These are phyloP conservation scores for Balaeniceps rex DNA, from an alignment of 2,113 vertebrate species.

Conservation along the genomic window DNA sequence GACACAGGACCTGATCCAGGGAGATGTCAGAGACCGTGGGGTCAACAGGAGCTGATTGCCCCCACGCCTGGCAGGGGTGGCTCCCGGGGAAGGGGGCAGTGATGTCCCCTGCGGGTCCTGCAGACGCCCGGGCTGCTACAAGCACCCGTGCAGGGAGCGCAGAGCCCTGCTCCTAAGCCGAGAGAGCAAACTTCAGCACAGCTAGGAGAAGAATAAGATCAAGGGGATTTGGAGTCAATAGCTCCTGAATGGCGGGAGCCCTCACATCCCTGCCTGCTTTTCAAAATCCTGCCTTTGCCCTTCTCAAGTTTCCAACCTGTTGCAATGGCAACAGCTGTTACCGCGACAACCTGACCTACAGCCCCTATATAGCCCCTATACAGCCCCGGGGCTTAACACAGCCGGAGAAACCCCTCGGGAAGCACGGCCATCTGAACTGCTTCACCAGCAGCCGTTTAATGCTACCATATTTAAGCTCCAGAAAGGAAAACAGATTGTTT, in stretches of 20 bases:
- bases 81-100: background rate
- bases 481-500: slow-evolving; percentile 28
- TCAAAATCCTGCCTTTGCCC: background rate
- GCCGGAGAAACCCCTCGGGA: background rate
- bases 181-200: background rate
- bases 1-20: background rate
- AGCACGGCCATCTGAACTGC: background rate
- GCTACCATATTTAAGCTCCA: background rate
- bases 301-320: slow-evolving; percentile 54
- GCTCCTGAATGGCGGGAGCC: background rate
- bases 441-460: background rate
- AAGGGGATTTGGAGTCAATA: slow-evolving; percentile 50
- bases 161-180: accelerated
- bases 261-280: background rate
- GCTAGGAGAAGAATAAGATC: slow-evolving; percentile 13
- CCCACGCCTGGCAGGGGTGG: background rate
- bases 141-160: background rate
- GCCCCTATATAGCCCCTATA: background rate
- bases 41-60: background rate
- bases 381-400: background rate
- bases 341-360: background rate
- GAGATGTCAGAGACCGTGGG: background rate
- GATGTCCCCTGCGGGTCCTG: background rate
- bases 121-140: background rate
- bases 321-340: slow-evolving; percentile 50